Conservation (phyloP, 2,113 vertebrate genomes). For the Datnioides undecimradiatus region DNA sequence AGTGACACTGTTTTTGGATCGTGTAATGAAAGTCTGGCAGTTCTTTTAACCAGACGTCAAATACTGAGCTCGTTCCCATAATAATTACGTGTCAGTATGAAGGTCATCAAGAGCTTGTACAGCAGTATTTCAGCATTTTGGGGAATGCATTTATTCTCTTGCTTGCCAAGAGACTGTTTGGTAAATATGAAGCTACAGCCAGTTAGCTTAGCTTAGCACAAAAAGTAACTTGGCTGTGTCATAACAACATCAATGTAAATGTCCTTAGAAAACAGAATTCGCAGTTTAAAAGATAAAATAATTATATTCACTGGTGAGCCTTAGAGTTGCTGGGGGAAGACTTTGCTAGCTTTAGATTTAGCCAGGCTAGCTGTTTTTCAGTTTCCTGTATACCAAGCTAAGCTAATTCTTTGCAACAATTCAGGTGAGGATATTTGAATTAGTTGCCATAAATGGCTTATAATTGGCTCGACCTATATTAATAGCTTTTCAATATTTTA, state of each 20-base stretch:
- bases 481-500: neutral
- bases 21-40: neutral
- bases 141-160: neutral
- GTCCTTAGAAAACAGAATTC: too few species aligned
- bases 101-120: neutral
- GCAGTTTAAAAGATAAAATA: too few species aligned
- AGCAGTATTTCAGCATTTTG: neutral
- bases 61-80: neutral
- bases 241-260: too few species aligned
- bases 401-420: neutral
- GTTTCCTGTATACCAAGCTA: too few species aligned
- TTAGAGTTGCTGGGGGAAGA: neutral
- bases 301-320: neutral
- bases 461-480: neutral
- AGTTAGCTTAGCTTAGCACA: neutral
- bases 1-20: constrained; percentile 10
- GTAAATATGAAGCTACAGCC: neutral
- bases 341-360: too few species aligned
- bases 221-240: too few species aligned
- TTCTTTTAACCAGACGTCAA: neutral
- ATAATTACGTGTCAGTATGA: neutral
- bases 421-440: neutral
- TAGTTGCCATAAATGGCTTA: too few species aligned
- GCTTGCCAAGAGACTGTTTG: neutral
- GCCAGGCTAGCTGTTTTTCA: too few species aligned